Base-by-base conservation (phyloP, 2,113 vertebrate species). In the Brienomyrus longianalis region DNA sequence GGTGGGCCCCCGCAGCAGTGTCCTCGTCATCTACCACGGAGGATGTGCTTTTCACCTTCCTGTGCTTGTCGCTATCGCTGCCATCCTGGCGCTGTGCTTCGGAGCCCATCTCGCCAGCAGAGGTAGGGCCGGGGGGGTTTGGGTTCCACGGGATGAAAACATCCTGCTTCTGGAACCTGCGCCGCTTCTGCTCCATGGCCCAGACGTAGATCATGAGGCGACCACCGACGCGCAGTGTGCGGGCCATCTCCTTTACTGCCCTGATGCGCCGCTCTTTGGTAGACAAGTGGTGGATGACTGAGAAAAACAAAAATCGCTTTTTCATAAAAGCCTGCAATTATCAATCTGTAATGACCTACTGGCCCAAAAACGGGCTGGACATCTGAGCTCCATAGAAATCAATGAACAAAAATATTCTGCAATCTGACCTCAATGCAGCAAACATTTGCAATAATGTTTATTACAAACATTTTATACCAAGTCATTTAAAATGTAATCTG, bases 121-220 rank as follows among this genome's bases (percentile, higher is more conserved):
- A 51, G 45, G 74, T 48, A 23, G 93, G 90, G 39, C 90, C 92
- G 2, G 93, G 93, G 89, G 94, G 94, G 93, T 95, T 95, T 89
- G 93, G 92, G 93, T 96, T 96, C 95, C 96, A 96, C 92, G 95
- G 96, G 80, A 97, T 95, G 83, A 96, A 96, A 92, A 96, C 74
- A 88, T 97, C 96, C 93, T 97, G 96, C 90, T 97, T 97, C 92
- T 97, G 94, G 94, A 96, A 97, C 90, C 95, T 95, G 45, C 95
- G 94, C 19, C 88, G 91, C 86, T 96, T 97, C 94, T 97, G 96
- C 93, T 97, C 97, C 94, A 94, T 97, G 94, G 96, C 97, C 96
- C 96, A 97, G 87, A 97, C 96, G 66, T 96, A 97, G 91, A 97
- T 97, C 97, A 97, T 98, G 93, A 97, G 95, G 91, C 95, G 95